Evolutionary conservation across 2,888 invertebrate genomes (phyloP), one percentile per base, ranked within the genome.

Genomic region (Drosophila affinis): DNA sequence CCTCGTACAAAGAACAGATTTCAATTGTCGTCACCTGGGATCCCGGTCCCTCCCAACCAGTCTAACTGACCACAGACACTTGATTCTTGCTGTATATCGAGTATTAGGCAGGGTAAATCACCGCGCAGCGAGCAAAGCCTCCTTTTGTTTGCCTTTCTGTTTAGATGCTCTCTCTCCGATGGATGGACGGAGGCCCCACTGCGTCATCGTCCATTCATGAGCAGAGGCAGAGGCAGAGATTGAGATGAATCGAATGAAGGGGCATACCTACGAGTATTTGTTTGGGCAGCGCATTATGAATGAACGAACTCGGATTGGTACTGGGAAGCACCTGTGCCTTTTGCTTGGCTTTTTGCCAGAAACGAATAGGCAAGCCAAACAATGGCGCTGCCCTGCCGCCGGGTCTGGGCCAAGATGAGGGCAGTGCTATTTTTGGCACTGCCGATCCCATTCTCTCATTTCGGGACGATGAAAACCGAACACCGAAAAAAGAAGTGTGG

Each of bases 341-440:
- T 10, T 46, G 32, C 7, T 24, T 29, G 14, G 24, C 54, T 34
- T 14, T 9, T 34, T 29, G 27, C 18, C 10, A 39, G 17, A 34
- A 24, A 24, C 29, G 47, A 17, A 10, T 29, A 18, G 54, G 62
- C 14, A 21, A 12, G 17, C 24, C 60, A 34, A 64, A 55, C 56
- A 64, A 65, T 10, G 32, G 4, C 4, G 14, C 14, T 39, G n/a
- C 7, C 39, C n/a, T 39, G 39, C 39, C 7, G 39, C 39, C 39
- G 67, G 58, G 67, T 68, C 67, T 67, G 58, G 65, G 52, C 45
- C 32, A 44, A 29, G 39, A 77, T 83, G 83, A 83, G 81, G 75
- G 62, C 77, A 86, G 72, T 68, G 59, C 83, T 83, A 83, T 83
- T 86, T 83, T 86, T 83, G 83, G 83, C 77, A 76, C 64, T 70